Evolutionary conservation across 2,888 invertebrate genomes (phyloP), one percentile per base, ranked within the genome.

Genomic region (Cecidostiba fungosa): DNA sequence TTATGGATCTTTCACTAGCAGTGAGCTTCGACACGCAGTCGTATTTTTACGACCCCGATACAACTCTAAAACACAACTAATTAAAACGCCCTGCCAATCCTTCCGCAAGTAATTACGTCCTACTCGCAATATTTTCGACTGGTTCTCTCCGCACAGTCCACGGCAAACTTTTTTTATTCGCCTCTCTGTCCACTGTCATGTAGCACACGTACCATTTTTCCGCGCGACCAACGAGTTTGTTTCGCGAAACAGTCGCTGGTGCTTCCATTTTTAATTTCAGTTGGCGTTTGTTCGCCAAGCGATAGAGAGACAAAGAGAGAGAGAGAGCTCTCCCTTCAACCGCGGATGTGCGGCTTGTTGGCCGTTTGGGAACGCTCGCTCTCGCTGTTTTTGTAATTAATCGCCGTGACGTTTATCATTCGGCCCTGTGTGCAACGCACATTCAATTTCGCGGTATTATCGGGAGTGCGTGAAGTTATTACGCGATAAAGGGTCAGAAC

Each of bases 231-330:
- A n/a, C 36, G 82, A 76, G 66, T 82, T 82, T 82, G 82, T 74
- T 74, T 80, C 16, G 50, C 69, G 69, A 78, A 84, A 84, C 66
- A 54, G 69, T 66, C 47, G 62, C 36, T 26, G 36, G 23, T 50
- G 74, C 74, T 84, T 84, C 79, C 74, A 84, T 84, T 84, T 84
- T 84, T 84, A 84, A 84, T 84, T 81, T 76, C 74, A 72, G 74
- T 80, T 59, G 29, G 72, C 81, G 43, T 77, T 72, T 69, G 86
- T 74, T 54, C 83, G 76, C 82, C 79, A 77, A 84, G 87, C 26
- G 76, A 32, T 26, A 29, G 50, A 47, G 74, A 76, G 29, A 32
- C 1, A 29, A 32, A 29, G 50, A 36, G 73, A 19, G 36, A 47
- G 54, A 47, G 79, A 74, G 16, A 74, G 26, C 69, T 29, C 29